phyloP scores from a whole-genome alignment of 2,113 vertebrate genomes.

The Micronycteris hirsuta region DNA sequence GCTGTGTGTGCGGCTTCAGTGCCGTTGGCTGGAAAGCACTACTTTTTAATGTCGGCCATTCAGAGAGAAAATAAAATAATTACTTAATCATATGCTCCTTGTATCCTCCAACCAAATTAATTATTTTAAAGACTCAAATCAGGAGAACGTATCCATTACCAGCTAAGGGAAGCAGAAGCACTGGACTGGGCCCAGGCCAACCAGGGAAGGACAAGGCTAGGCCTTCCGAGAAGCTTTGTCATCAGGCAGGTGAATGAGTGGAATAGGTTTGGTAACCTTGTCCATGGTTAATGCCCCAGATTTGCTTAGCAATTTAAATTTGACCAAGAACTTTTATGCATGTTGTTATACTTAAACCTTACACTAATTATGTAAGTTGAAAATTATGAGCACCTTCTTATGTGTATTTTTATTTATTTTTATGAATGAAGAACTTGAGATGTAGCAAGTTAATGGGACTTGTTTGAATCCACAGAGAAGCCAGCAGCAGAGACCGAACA shows the following conservation, averaged over 20 bases:
- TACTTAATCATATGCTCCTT: slow-evolving; percentile 68
- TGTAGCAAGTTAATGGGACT: not conserved
- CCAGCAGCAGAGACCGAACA: not conserved
- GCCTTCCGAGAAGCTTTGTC: not conserved
- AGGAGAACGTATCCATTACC: slow-evolving; percentile 45
- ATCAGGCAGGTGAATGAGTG: not conserved
- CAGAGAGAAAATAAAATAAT: slow-evolving; percentile 64
- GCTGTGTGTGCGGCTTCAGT: slow-evolving; percentile 35
- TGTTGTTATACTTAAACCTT: not conserved
- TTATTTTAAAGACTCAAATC: slow-evolving; percentile 51
- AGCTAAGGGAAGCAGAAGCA: not conserved
- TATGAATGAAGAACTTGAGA: slow-evolving; percentile 19
- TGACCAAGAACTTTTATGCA: not conserved
- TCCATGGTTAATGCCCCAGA: not conserved
- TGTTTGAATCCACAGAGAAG: not conserved
- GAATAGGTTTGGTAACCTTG: not conserved
- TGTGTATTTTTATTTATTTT: slow-evolving; percentile 4
- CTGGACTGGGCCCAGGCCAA: slow-evolving; percentile 21
- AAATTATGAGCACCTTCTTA: not conserved
- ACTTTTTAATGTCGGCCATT: slow-evolving; percentile 56
- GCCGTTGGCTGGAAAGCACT: slow-evolving; percentile 14
- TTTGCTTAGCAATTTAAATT: not conserved
- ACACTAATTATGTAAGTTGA: not conserved
- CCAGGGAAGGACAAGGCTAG: not conserved
- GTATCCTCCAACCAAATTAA: slow-evolving; percentile 58